These are phyloP conservation scores for Pterostichus niger DNA, from an alignment of 2,888 invertebrate genomes.

Conservation along the genomic window DNA sequence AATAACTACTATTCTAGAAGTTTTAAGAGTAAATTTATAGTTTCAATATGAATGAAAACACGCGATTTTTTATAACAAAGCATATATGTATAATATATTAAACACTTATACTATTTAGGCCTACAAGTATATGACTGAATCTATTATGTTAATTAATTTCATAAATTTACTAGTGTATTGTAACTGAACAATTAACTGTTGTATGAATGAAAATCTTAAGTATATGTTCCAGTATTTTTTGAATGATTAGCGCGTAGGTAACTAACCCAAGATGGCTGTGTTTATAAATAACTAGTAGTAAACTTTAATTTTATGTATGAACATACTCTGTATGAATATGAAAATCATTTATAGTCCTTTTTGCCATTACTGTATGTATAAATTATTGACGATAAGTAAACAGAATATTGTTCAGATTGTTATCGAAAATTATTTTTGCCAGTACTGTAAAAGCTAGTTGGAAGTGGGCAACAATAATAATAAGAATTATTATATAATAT, in stretches of 20 bases:
- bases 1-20: conserved; percentile 39
- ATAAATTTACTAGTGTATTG: conserved; percentile 43
- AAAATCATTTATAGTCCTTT: conserved; percentile 54
- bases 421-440: conserved; percentile 50
- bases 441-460: conserved; percentile 48
- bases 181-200: conserved; percentile 31
- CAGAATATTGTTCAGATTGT: conserved; percentile 47
- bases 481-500: conserved; percentile 34
- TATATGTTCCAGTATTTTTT: conserved; percentile 62
- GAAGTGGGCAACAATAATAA: conserved; percentile 43
- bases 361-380: conserved; percentile 48
- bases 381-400: conserved; percentile 46
- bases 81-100: conserved; percentile 58
- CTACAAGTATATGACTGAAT: conserved; percentile 57
- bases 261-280: conserved; percentile 72
- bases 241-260: conserved; percentile 70
- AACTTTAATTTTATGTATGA: conserved; percentile 64
- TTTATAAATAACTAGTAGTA: conserved; percentile 69
- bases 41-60: conserved; percentile 51
- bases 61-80: conserved; percentile 58
- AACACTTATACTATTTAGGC: conserved; percentile 55
- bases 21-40: conserved; percentile 49
- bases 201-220: conserved; percentile 51
- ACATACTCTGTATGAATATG: conserved; percentile 59
- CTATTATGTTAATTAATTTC: conserved; percentile 49